Evolutionary conservation across 2,797 vertebrate species (phyloP), one percentile per base, ranked within the genome.

Genomic region (Anas acuta): DNA sequence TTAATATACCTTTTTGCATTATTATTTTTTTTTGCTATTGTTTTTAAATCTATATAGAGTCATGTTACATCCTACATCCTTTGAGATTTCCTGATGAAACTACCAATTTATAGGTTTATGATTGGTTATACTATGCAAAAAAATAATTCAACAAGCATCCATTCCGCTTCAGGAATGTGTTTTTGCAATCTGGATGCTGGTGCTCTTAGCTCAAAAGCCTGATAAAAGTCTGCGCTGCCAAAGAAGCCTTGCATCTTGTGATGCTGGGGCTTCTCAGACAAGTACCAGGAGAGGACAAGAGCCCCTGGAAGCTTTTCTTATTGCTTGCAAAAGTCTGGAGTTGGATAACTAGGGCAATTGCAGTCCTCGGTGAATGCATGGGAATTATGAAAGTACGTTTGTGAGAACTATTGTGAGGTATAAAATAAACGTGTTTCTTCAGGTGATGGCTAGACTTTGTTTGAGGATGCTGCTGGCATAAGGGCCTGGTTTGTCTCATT

Each of bases 301-400:
- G 18, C 58, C 62, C 21, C 62, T 49, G 20, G 15, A 9, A 72
- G 57, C n/a, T 76, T 76, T 21, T 37, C 2, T 0, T 23, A 26
- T 8, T 54, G 32, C 22, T 81, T 3, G 0, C 2, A 6, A 33
- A 64, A 30, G 19, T 13, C 41, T 60, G 66, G 26, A 65, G 45
- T 23, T 66, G 45, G 17, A 18, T 0, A 5, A 23, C 32, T 21
- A 28, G 20, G 35, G 45, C 78, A 67, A 23, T 11, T 2, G 1
- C 5, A 9, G 47, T 39, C 57, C 65, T 77, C 0, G 0, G 35
- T 16, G 43, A 77, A 74, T 0, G 1, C 5, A 4, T 6, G 22
- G 61, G 41, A 43, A 57, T 19, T 10, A 3, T 53, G 83, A 51
- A 60, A 16, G 47, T 11, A 23, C 32, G 17, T 32, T 66, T 32